Evolutionary conservation across 2,888 invertebrate species (phyloP), one percentile per base, ranked within the genome.

Genomic region (Hydroisotoma schaefferi): DNA sequence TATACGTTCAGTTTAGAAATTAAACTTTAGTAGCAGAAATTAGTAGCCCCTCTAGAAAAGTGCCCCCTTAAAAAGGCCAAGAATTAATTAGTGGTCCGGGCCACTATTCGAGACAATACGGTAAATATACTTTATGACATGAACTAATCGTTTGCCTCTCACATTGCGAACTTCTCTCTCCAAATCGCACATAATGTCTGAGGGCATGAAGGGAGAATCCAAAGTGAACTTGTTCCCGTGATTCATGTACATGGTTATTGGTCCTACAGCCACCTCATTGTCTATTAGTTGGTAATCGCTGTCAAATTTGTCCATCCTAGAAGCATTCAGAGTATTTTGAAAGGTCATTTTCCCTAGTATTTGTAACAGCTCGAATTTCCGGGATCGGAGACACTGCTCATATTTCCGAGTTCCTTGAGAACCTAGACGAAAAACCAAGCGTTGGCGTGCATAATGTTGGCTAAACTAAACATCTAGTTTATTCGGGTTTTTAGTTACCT

Each of bases 401-500:
- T 18, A 40, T 15, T 20, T 5, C 15, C 40, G 40, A 40, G 40
- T 40, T 40, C 40, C 40, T 15, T 40, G 40, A 5, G 40, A 40
- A 4, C 40, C 40, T 40, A n/a, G n/a, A n/a, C n/a, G n/a, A n/a
- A n/a, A n/a, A n/a, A n/a, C n/a, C n/a, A n/a, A n/a, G n/a, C n/a
- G n/a, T n/a, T n/a, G n/a, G n/a, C n/a, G n/a, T n/a, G n/a, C n/a
- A n/a, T n/a, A n/a, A n/a, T n/a, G n/a, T n/a, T n/a, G n/a, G n/a
- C n/a, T n/a, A n/a, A n/a, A n/a, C n/a, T n/a, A n/a, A n/a, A n/a
- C n/a, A n/a, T n/a, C n/a, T n/a, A n/a, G n/a, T n/a, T n/a, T n/a
- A n/a, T n/a, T n/a, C n/a, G n/a, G 23, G 15, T 29, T 53, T 54
- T 55, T 33, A 33, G n/a, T 10, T 40, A 40, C 65, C 65, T 8